A percentile compares a stretch with the other conserved stretches of the same genome.
phyloP scores from a whole-genome alignment of 2,888 invertebrate genomes.

The Lutraria lutraria region DNA sequence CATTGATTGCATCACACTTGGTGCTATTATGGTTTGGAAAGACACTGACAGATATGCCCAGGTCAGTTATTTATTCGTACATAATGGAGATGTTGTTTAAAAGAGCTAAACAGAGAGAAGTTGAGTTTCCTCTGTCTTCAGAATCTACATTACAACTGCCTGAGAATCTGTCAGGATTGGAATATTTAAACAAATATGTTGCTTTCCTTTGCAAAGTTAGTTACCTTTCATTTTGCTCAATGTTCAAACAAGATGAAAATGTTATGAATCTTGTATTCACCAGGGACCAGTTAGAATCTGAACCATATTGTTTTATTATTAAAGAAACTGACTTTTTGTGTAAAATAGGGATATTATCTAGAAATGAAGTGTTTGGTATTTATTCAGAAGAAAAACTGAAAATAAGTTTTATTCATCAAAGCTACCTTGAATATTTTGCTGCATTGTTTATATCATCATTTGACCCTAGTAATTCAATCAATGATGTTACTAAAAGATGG shows the following conservation, averaged over 20 bases:
- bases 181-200: background rate
- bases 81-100: background rate
- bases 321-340: background rate
- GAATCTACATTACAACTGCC: background rate
- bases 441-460: slow-evolving; percentile 5
- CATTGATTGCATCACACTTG: background rate
- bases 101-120: background rate
- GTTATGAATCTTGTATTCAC: background rate
- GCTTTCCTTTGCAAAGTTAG: background rate
- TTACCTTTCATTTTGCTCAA: background rate
- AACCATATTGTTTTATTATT: background rate
- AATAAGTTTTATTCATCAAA: background rate
- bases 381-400: background rate
- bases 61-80: background rate
- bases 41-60: background rate
- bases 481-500: background rate
- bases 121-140: background rate
- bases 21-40: background rate
- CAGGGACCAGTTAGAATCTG: background rate
- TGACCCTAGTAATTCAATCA: background rate
- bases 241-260: background rate
- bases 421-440: background rate
- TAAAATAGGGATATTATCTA: background rate
- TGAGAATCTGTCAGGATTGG: background rate
- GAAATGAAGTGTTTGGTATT: background rate